A percentile compares a stretch with the other conserved stretches of the same genome.
Conservation (phyloP, 1,140 invertebrate genomes). For the Tetragonula clypearis region DNA sequence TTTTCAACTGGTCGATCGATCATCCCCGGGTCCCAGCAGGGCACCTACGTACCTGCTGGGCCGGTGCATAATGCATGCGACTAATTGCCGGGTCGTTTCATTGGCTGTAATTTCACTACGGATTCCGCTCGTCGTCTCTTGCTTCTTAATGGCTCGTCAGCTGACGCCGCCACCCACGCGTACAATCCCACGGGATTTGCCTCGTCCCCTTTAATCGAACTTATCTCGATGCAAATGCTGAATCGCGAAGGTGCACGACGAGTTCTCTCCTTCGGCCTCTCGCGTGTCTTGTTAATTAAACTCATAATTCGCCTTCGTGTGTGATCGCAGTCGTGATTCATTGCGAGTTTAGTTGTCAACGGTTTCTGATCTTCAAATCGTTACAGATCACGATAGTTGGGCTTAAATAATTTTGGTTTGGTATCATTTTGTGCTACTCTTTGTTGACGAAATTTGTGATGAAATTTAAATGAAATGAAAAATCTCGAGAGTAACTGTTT, state of each 20-base stretch:
- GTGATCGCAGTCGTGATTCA: not conserved
- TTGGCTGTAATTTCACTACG: constrained; percentile 49
- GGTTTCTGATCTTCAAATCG: not conserved
- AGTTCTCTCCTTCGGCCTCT: not conserved
- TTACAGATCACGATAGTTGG: too few species aligned
- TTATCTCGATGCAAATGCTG: constrained; percentile 22
- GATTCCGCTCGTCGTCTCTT: constrained; percentile 31
- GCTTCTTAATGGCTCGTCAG: constrained; percentile 39
- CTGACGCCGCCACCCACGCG: constrained; percentile 34
- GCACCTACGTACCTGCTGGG: constrained; percentile 15
- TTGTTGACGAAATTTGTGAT: too few species aligned
- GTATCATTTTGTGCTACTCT: not conserved
- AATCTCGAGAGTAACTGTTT: too few species aligned
- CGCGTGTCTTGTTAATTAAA: constrained; percentile 17
- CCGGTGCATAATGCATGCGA: constrained; percentile 43
- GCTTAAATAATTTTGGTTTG: too few species aligned
- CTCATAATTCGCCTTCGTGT: not conserved
- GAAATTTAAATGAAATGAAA: too few species aligned
- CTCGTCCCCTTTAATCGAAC: constrained; percentile 34
- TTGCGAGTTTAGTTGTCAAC: not conserved
- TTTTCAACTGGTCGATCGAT: constrained; percentile 49
- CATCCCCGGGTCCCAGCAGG: constrained; percentile 36
- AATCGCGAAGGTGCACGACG: not conserved
- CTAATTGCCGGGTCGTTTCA: constrained; percentile 52
- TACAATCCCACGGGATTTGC: constrained; percentile 23